These are phyloP conservation scores for Alethe castanea DNA, from an alignment of 2,113 vertebrate genomes.

Conservation along the genomic window DNA sequence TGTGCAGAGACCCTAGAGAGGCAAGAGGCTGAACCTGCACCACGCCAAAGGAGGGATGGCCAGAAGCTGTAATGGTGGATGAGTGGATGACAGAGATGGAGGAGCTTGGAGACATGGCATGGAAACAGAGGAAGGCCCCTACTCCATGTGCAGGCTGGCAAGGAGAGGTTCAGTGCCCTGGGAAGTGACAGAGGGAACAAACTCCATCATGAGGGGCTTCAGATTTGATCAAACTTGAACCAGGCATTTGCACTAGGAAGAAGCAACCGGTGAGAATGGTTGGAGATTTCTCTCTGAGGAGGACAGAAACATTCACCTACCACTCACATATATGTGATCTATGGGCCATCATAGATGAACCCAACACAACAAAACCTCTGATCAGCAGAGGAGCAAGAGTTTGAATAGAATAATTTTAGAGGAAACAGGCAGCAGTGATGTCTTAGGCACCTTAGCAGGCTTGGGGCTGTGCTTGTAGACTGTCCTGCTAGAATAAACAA, in stretches of 20 bases:
- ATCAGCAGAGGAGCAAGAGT: background rate
- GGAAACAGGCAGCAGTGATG: background rate
- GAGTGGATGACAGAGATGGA: background rate
- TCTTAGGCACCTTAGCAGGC: background rate
- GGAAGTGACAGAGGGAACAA: background rate
- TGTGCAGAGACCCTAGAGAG: background rate
- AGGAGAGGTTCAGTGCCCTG: background rate
- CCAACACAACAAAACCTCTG: background rate
- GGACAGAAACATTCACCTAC: background rate
- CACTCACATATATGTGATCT: background rate
- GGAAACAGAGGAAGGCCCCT: background rate
- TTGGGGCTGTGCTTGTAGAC: background rate
- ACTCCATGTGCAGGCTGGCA: background rate
- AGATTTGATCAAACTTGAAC: background rate
- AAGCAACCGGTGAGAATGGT: background rate
- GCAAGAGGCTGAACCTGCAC: background rate
- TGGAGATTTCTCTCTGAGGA: background rate
- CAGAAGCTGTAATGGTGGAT: background rate
- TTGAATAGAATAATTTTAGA: background rate
- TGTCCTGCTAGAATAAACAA: background rate
- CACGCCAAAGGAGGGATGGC: background rate
- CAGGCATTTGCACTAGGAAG: background rate
- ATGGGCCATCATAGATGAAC: rapidly evolving
- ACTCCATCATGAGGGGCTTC: background rate
- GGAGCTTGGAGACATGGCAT: background rate